Percentiles rank a stretch among this genome's conserved stretches.
Conservation (phyloP, 2,113 vertebrate species). For the Synodontis membranacea region DNA sequence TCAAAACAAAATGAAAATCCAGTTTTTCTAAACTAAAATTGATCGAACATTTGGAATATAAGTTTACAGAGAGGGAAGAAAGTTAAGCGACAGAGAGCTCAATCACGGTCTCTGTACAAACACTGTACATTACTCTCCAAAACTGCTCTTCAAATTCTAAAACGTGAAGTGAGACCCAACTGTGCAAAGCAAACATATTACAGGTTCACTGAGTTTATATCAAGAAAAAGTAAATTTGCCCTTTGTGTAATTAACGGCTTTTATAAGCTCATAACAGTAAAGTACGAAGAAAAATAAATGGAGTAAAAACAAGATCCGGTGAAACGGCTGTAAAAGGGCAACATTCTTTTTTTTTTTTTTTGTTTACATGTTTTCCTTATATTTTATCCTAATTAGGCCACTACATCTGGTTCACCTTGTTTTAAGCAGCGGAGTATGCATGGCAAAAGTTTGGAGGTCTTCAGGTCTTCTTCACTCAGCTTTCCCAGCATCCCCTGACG, state of each 20-base stretch:
- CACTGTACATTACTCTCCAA: slow-evolving; percentile 65
- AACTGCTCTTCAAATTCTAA: slow-evolving; percentile 56
- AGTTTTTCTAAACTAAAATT: slow-evolving; percentile 62
- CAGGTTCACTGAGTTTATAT: slow-evolving; percentile 65
- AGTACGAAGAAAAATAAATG: slow-evolving; percentile 56
- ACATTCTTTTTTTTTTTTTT: too few relatives aligned
- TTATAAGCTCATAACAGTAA: slow-evolving; percentile 57
- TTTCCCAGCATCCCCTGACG: slow-evolving; percentile 78
- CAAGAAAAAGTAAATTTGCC: slow-evolving; percentile 58
- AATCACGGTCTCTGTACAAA: slow-evolving; percentile 55
- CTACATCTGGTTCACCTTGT: slow-evolving; percentile 99
- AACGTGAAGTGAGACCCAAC: slow-evolving; percentile 62
- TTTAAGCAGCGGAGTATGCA: slow-evolving; percentile 86
- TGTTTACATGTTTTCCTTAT: slow-evolving; percentile 46
- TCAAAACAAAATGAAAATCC: slow-evolving; percentile 65
- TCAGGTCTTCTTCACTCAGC: slow-evolving; percentile 80
- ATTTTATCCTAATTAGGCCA: slow-evolving; percentile 83
- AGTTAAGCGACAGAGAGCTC: slow-evolving; percentile 61
- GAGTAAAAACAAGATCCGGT: slow-evolving; percentile 48
- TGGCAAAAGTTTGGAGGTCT: slow-evolving; percentile 84
- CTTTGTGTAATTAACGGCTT: slow-evolving; percentile 59
- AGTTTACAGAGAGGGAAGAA: slow-evolving; percentile 66
- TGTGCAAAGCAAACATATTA: slow-evolving; percentile 67
- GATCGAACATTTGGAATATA: slow-evolving; percentile 65
- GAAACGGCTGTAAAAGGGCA: slow-evolving; percentile 45